phyloP scores from a whole-genome alignment of 2,888 invertebrate species.

The Scaptodrosophila latifasciaeformis region DNA sequence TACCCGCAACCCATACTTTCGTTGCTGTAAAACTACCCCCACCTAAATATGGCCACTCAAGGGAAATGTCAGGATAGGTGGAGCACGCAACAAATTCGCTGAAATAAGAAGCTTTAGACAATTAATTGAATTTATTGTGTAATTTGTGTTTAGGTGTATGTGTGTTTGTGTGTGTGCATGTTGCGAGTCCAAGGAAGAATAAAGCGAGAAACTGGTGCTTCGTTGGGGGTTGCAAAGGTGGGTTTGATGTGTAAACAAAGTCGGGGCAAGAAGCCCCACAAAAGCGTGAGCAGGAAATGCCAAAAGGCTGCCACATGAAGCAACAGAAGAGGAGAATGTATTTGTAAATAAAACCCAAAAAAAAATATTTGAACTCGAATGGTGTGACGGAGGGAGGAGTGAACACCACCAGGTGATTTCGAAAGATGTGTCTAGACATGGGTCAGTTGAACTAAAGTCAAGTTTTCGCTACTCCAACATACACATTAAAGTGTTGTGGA shows the following conservation, averaged over 20 bases:
- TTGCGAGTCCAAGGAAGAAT: too few species aligned
- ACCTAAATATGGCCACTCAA: conserved; percentile 6
- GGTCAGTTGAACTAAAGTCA: conserved; percentile 11
- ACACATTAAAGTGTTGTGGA: conserved; percentile 6
- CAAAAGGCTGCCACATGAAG: too few species aligned
- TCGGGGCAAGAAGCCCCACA: too few species aligned
- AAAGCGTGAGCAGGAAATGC: too few species aligned
- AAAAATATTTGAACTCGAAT: not conserved
- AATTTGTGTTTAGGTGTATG: conserved; percentile 25
- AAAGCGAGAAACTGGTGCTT: too few species aligned
- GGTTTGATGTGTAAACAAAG: too few species aligned
- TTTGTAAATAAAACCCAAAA: too few species aligned
- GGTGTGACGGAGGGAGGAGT: not conserved
- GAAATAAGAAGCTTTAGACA: conserved; percentile 56
- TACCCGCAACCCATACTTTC: not conserved
- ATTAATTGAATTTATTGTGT: conserved; percentile 62
- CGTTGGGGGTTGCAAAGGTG: too few species aligned
- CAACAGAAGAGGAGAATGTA: too few species aligned
- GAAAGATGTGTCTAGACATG: conserved; percentile 34
- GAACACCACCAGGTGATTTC: too few species aligned
- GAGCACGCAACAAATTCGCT: conserved; percentile 41
- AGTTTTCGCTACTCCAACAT: conserved; percentile 25
- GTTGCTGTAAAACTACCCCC: conserved; percentile 6
- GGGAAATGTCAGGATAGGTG: not conserved
- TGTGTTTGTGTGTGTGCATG: not conserved